Percentiles rank a stretch among this genome's conserved stretches.
phyloP scores from a whole-genome alignment of 2,888 invertebrate species.

The Lottia scabra region DNA sequence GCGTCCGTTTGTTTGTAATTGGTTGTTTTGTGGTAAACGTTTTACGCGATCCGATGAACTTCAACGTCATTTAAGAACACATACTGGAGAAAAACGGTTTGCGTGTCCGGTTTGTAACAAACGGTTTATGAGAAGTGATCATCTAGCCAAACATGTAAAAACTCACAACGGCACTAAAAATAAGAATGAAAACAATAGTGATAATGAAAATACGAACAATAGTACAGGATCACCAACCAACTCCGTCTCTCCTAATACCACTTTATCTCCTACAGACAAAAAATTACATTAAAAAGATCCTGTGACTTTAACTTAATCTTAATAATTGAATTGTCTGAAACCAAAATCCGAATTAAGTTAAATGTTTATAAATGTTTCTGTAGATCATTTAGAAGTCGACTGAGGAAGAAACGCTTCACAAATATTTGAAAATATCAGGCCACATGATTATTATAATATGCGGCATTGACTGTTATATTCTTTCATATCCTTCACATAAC shows the following conservation, averaged over 20 bases:
- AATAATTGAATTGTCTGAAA: too few species aligned
- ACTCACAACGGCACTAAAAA: constrained; percentile 75
- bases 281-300: too few species aligned
- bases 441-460: too few species aligned
- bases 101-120: constrained; percentile 90
- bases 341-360: too few species aligned
- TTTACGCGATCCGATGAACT: constrained; percentile 97
- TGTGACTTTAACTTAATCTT: too few species aligned
- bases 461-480: too few species aligned
- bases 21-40: constrained; percentile 97
- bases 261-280: neutral
- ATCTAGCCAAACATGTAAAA: constrained; percentile 91
- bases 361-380: too few species aligned
- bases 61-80: constrained; percentile 94
- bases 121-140: constrained; percentile 92
- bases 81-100: constrained; percentile 92
- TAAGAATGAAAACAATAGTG: constrained; percentile 43
- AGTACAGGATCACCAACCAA: neutral
- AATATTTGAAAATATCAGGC: too few species aligned
- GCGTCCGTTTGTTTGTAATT: constrained; percentile 96
- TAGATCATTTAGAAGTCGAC: too few species aligned
- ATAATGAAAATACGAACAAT: constrained; percentile 40
- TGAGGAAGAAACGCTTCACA: too few species aligned
- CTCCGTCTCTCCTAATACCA: neutral
- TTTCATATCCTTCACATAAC: too few species aligned